Base-by-base conservation (phyloP, 2,797 vertebrate species). In the Cyprinella venusta region DNA sequence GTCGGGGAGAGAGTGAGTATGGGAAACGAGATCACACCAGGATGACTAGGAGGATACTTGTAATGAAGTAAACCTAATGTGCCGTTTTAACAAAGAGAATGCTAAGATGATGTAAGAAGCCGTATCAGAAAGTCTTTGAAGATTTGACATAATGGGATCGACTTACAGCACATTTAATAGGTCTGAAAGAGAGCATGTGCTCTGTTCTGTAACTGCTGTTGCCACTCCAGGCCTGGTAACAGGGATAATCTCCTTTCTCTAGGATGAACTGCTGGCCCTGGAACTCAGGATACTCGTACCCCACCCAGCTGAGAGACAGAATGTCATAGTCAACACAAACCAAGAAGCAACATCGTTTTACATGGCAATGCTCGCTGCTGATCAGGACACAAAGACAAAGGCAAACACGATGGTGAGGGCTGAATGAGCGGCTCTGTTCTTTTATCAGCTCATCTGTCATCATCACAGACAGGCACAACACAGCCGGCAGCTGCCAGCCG, bases 191-290 rank as follows among this genome's bases (percentile, higher is more conserved):
- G 75, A 98, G 97, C 90, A 98, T 91, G 89, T 98, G 96, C 89
- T 98, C 97, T 0, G 97, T 99, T 91, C 96, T 95, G 92, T 97
- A 98, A 91, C 96, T 93, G 18, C 96, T 97, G 92, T 97, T 99
- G 86, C 97, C 97, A 0, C 97, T 98, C 97, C 97, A 98, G 87
- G 97, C 95, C 85, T 97, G 96, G 88, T 96, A 98, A 87, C 96
- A 94, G 80, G 98, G 97, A 65, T 98, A 98, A 90, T 98, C 97
- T 45, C 97, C 97, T 89, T 98, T 98, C 94, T 99, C 98, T 93
- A 99, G 93, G 90, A 99, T 97, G 87, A 99, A 99, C 93, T 98
- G 97, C 93, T 99, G 97, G 79, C 98, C 98, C 93, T 98, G 97
- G 94, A 96, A 98, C 90, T 99, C 97, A 0, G 97, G 97, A 89